A percentile compares a stretch with the other conserved stretches of the same genome.
Evolutionary conservation across 2,888 invertebrate genomes (phyloP).

Genomic region (Trilocha varians): DNA sequence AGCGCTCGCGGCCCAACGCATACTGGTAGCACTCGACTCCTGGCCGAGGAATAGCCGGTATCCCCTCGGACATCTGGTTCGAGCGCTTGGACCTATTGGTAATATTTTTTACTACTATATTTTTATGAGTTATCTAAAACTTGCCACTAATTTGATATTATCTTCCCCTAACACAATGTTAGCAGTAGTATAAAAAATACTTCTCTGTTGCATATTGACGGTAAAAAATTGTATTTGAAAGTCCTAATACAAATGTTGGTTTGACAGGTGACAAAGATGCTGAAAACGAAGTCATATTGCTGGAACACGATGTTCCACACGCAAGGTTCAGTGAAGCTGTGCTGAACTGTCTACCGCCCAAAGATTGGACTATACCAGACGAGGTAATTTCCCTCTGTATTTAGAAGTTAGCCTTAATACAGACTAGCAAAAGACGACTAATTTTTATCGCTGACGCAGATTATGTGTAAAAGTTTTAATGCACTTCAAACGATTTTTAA

Average conservation of each 20-base stretch:
- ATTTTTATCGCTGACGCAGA: no score
- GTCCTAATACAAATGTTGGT: not conserved
- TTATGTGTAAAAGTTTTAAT: no score
- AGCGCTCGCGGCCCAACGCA: constrained; percentile 84
- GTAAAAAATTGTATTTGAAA: no score
- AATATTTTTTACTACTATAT: no score
- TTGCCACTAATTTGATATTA: not conserved
- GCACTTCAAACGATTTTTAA: no score
- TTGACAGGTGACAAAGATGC: constrained; percentile 88
- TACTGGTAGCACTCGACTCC: constrained; percentile 95
- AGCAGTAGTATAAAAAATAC: no score
- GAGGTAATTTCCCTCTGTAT: no score
- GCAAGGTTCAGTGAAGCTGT: constrained; percentile 96
- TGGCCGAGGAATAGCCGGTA: constrained; percentile 96
- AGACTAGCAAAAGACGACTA: no score
- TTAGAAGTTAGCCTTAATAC: no score
- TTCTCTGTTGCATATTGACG: no score
- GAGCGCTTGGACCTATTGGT: constrained; percentile 88
- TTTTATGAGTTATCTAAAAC: no score
- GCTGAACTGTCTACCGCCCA: constrained; percentile 88
- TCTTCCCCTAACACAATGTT: no score
- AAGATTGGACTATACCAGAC: constrained; percentile 91
- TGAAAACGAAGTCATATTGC: constrained; percentile 95
- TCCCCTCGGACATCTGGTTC: constrained; percentile 96
- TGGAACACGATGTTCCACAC: constrained; percentile 98